phyloP scores from a whole-genome alignment of 37 sponge, comb jelly and placozoan genomes.

The Beroe ovata region DNA sequence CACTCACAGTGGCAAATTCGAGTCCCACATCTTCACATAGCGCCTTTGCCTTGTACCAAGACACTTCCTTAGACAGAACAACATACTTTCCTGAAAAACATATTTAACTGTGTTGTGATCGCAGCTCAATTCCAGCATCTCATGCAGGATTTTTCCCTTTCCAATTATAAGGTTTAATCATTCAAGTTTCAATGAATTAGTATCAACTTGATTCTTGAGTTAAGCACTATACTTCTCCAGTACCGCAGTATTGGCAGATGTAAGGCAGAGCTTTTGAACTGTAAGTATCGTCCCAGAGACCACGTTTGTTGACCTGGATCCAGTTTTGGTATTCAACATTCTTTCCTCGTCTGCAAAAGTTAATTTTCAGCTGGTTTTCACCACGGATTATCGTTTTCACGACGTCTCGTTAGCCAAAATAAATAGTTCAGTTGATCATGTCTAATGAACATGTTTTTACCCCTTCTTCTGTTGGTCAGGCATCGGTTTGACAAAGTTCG shows the following conservation, averaged over 20 bases:
- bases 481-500: neutral
- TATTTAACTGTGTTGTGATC: too few relatives aligned
- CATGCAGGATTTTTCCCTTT: too few relatives aligned
- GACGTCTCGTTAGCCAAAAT: too few relatives aligned
- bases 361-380: neutral
- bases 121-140: too few relatives aligned
- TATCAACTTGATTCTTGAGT: too few relatives aligned
- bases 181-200: too few relatives aligned
- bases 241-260: slow-evolving; percentile 60
- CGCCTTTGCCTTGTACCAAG: neutral
- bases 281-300: slow-evolving; percentile 50
- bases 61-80: slow-evolving; percentile 53
- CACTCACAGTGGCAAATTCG: slow-evolving; percentile 17
- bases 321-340: slow-evolving; percentile 4
- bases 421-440: too few relatives aligned
- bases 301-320: slow-evolving; percentile 31
- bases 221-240: too few relatives aligned
- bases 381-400: neutral
- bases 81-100: slow-evolving; percentile 52
- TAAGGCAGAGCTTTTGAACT: neutral
- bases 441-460: too few relatives aligned
- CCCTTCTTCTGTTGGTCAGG: slow-evolving; percentile 42
- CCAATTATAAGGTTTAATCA: too few relatives aligned
- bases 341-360: neutral
- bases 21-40: slow-evolving; percentile 55